Evolutionary conservation across 2,888 invertebrate genomes (phyloP).

Genomic region (Tetropium fuscum): DNA sequence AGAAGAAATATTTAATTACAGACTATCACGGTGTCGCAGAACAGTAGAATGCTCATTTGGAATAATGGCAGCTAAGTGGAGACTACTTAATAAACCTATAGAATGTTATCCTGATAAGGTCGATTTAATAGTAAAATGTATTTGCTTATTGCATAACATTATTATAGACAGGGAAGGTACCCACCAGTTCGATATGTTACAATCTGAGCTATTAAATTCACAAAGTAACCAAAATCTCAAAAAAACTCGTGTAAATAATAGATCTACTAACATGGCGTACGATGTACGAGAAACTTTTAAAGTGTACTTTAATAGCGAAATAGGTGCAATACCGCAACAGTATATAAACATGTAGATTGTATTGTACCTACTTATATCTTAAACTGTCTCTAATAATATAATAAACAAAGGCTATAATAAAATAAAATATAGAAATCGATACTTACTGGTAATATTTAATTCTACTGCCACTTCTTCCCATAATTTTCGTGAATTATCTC

Average conservation of each 20-base stretch:
- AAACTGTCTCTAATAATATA: not conserved
- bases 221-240: slow-evolving; percentile 15
- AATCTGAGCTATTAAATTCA: slow-evolving; percentile 21
- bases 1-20: slow-evolving; percentile 28
- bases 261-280: slow-evolving; percentile 22
- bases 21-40: slow-evolving; percentile 19
- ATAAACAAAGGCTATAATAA: not conserved
- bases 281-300: slow-evolving; percentile 26
- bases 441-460: slow-evolving; percentile 10
- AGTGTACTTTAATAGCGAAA: slow-evolving; percentile 27
- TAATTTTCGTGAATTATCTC: slow-evolving; percentile 11
- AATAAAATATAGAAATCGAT: slow-evolving; percentile 7
- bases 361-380: slow-evolving; percentile 19
- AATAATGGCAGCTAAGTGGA: slow-evolving; percentile 34
- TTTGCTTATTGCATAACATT: slow-evolving; percentile 28
- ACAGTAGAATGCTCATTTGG: slow-evolving; percentile 29
- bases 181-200: slow-evolving; percentile 12
- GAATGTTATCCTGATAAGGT: slow-evolving; percentile 33
- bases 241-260: slow-evolving; percentile 17
- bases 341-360: slow-evolving; percentile 15
- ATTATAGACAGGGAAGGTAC: slow-evolving; percentile 33
- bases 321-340: slow-evolving; percentile 25
- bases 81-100: slow-evolving; percentile 32
- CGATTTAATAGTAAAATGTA: slow-evolving; percentile 34
- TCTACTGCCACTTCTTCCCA: slow-evolving; percentile 12